Evolutionary conservation across 2,113 vertebrate species (phyloP).

Genomic region (Colistium nudipinnis): DNA sequence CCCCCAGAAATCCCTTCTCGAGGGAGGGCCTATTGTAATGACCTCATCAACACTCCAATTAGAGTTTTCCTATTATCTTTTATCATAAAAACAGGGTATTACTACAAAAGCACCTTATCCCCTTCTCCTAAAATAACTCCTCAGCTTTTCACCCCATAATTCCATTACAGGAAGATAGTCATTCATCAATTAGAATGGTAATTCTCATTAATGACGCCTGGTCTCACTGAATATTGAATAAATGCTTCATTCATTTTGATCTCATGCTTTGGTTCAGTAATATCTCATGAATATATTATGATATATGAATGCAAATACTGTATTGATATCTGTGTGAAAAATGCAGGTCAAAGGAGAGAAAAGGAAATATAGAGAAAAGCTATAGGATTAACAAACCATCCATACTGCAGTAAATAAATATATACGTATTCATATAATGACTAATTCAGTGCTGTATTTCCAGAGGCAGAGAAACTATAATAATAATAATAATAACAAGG

Average conservation of each 20-base stretch:
- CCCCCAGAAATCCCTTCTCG: constrained; percentile 64
- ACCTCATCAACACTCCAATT: constrained; percentile 80
- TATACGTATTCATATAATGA: constrained; percentile 1
- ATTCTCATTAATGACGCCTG: constrained; percentile 72
- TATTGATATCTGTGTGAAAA: constrained; percentile 28
- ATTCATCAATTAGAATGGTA: constrained; percentile 77
- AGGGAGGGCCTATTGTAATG: constrained; percentile 68
- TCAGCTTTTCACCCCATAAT: constrained; percentile 74
- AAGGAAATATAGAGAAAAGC: neutral
- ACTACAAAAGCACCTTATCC: constrained; percentile 69
- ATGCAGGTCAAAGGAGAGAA: neutral
- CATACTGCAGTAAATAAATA: constrained; percentile 5
- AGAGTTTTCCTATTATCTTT: constrained; percentile 71
- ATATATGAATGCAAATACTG: constrained; percentile 60
- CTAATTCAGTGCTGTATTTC: constrained; percentile 12
- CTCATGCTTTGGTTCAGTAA: constrained; percentile 57
- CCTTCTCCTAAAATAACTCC: constrained; percentile 68
- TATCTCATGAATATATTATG: constrained; percentile 62
- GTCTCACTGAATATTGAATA: constrained; percentile 66
- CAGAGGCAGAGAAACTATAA: constrained; percentile 16
- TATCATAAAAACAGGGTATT: constrained; percentile 71
- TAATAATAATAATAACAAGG: neutral
- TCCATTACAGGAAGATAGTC: constrained; percentile 74
- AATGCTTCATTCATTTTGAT: constrained; percentile 63
- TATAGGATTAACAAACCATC: constrained; percentile 1